Evolutionary conservation across 2,113 vertebrate species (phyloP), one percentile per base, ranked within the genome.

Genomic region (Machaerirhynchus nigripectus): DNA sequence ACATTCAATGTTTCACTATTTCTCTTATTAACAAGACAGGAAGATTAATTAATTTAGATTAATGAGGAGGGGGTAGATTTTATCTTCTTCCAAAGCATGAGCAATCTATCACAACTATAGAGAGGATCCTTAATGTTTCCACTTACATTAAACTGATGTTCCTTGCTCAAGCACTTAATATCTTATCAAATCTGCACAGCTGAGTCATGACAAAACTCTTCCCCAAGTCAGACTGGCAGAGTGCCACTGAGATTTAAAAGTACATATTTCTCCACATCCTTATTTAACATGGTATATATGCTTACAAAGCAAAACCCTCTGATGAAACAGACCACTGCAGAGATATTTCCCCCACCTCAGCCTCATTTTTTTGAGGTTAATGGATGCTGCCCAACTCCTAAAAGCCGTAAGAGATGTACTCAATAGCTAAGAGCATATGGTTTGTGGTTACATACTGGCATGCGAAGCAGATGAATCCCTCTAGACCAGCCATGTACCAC

Each of bases 381-480:
- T 20, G 6, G 59, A 67, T 83, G 24, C 83, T 73, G 75, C 75
- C 49, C 31, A 93, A 30, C 11, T 75, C 65, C 49, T 39, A 5
- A 87, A 85, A 75, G 42, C 65, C 75, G 0, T 33, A 83, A 70
- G 44, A 79, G 52, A 85, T 21, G 44, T 47, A 83, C 33, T 69
- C 71, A 90, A 61, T 46, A 88, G 71, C 91, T 73, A 79, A 86
- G 20, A 90, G 49, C 10, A 10, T 76, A 88, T 60, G 53, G 86
- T 90, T 95, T 90, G 95, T 86, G 79, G 93, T 57, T 90, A 57
- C 68, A 57, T 21, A 77, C 49, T 83, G 67, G 84, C 49, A 92
- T 57, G 52, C 0, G 0, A 80, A 86, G 63, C 63, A 86, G 86
- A 95, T 44, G 40, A 92, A 83, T 80, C 76, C 75, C 75, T 53